Percentiles rank a stretch among this genome's conserved stretches.
These are phyloP conservation scores for Carcinoscorpius rotundicauda DNA, from an alignment of 1,140 invertebrate genomes.

Conservation along the genomic window DNA sequence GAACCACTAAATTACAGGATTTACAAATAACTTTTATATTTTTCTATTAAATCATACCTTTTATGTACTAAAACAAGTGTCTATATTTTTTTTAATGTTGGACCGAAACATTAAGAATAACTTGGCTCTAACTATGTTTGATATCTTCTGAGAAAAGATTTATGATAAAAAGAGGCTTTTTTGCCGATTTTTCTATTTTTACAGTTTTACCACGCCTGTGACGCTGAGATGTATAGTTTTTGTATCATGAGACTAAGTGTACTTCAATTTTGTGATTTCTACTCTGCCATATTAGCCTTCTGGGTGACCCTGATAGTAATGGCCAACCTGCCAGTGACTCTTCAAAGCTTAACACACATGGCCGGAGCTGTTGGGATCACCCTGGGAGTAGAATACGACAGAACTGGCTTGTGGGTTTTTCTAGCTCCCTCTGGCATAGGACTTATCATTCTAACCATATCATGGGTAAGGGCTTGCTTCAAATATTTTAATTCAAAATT, in stretches of 20 bases:
- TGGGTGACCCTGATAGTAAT: conserved; percentile 34
- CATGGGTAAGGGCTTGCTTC: conserved; percentile 26
- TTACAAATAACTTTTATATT: too few species aligned
- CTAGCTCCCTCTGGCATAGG: conserved; percentile 25
- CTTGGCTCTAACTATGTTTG: too few species aligned
- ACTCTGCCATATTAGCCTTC: conserved; percentile 32
- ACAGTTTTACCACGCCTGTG: conserved; percentile 34
- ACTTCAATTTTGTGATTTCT: conserved; percentile 34
- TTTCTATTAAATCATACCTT: too few species aligned
- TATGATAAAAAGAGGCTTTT: too few species aligned
- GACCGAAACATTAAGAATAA: too few species aligned
- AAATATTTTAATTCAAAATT: too few species aligned
- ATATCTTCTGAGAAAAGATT: too few species aligned
- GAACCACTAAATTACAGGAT: too few species aligned
- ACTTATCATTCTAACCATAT: conserved; percentile 25
- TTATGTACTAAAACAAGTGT: too few species aligned
- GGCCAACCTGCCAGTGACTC: conserved; percentile 21
- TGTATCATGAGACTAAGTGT: conserved; percentile 34
- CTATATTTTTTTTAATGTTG: too few species aligned
- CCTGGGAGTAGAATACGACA: conserved; percentile 26
- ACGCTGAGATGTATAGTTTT: conserved; percentile 27
- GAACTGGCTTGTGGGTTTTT: conserved; percentile 26
- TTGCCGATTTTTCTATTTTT: conserved; percentile 3
- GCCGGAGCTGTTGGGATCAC: conserved; percentile 29
- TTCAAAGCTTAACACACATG: conserved; percentile 28